Conservation (phyloP, 2,888 invertebrate species). For the Liopterus haemorrhoidalis region DNA sequence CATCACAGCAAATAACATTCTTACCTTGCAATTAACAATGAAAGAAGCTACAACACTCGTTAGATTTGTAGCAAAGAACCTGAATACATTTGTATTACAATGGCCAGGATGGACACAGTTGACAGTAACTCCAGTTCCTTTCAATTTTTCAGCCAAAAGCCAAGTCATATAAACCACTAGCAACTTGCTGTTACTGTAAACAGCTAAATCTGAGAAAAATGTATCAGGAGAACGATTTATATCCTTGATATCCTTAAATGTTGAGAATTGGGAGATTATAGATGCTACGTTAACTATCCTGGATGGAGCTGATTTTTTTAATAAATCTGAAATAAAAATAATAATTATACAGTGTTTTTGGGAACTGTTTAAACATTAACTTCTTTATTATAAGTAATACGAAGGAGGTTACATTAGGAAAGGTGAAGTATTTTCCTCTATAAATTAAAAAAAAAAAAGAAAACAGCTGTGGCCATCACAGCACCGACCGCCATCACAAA, state of each 20-base stretch:
- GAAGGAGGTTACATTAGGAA: too few relatives aligned
- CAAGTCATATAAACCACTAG: conserved; percentile 41
- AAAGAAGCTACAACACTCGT: neutral
- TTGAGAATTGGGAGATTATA: conserved; percentile 20
- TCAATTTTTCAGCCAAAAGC: conserved; percentile 40
- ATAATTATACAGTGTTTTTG: neutral
- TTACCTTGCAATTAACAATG: conserved; percentile 5
- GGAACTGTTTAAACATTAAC: too few relatives aligned
- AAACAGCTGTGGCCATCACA: too few relatives aligned
- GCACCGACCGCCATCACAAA: too few relatives aligned
- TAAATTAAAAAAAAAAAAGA: too few relatives aligned
- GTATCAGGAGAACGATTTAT: conserved; percentile 16
- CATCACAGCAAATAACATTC: neutral
- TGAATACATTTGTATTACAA: conserved; percentile 38
- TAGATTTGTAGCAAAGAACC: conserved; percentile 5
- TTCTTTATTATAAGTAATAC: too few relatives aligned
- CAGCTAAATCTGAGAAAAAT: conserved; percentile 28
- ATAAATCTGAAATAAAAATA: conserved; percentile 35
- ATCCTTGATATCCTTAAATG: conserved; percentile 19
- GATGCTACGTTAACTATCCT: conserved; percentile 42
- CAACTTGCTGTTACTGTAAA: conserved; percentile 41
- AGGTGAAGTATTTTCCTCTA: too few relatives aligned
- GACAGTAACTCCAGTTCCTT: conserved; percentile 38
- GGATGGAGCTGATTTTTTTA: conserved; percentile 41
- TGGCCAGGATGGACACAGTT: conserved; percentile 43